A percentile compares a stretch with the other conserved stretches of the same genome.
Evolutionary conservation across 2,113 vertebrate genomes (phyloP).

Genomic region (Epinephelus fuscoguttatus): DNA sequence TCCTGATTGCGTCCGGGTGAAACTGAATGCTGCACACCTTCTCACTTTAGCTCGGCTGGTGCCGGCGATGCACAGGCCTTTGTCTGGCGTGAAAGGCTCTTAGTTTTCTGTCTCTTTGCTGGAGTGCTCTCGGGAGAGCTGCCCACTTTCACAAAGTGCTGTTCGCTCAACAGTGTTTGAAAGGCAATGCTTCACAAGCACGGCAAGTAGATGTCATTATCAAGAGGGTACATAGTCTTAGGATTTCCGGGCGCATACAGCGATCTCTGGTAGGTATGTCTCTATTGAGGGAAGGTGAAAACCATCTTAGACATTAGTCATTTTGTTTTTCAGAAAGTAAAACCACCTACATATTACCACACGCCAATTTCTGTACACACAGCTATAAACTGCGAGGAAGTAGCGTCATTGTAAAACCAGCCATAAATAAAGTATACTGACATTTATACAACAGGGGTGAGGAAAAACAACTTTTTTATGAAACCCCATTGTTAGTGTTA

Average conservation of each 20-base stretch:
- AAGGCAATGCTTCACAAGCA: constrained; percentile 79
- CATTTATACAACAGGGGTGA: constrained; percentile 70
- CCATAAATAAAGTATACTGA: constrained; percentile 72
- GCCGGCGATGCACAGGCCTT: constrained; percentile 53
- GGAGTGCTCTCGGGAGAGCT: constrained; percentile 80
- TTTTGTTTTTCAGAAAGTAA: constrained; percentile 17
- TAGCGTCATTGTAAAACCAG: constrained; percentile 29
- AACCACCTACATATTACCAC: constrained; percentile 4
- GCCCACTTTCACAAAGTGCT: constrained; percentile 87
- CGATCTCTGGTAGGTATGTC: constrained; percentile 42
- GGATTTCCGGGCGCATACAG: constrained; percentile 43
- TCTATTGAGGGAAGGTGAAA: constrained; percentile 31
- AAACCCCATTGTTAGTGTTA: constrained; percentile 76
- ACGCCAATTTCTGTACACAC: constrained; percentile 25
- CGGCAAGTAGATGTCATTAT: constrained; percentile 85
- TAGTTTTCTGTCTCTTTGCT: constrained; percentile 77
- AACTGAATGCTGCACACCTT: constrained; percentile 49
- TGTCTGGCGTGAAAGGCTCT: constrained; percentile 80
- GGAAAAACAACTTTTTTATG: constrained; percentile 71
- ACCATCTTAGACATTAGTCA: constrained; percentile 17
- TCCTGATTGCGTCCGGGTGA: constrained; percentile 60
- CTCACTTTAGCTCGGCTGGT: constrained; percentile 44
- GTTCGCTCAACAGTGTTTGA: constrained; percentile 80
- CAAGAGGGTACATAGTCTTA: constrained; percentile 71
- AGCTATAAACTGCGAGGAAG: constrained; percentile 25